Base-by-base conservation (phyloP, 2,797 vertebrate genomes). In the Tadarida brasiliensis region DNA sequence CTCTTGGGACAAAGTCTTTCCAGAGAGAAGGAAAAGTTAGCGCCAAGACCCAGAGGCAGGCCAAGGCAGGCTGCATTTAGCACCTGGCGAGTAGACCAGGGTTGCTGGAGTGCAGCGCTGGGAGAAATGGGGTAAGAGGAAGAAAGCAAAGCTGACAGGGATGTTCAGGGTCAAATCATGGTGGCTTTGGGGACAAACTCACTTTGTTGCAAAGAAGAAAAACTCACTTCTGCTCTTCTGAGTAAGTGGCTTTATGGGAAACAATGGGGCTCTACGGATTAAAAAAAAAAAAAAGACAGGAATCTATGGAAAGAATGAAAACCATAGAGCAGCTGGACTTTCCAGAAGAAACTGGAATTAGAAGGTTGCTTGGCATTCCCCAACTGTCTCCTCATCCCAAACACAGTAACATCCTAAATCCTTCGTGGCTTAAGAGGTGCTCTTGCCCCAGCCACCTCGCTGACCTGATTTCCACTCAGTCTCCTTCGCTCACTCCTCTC, bases 141-240 rank as follows among this genome's bases (percentile, higher is more conserved):
- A 20, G 24, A 76, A 10, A 54, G 35, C 8, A 68, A 77, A 28
- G 28, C 28, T 3, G 39, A 86, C 28, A 33, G n/a, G 5, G 39
- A 2, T 12, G 7, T 22, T 82, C 39, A 26, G 28, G 78, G 59
- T 54, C 77, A 84, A 14, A 28, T 67, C 28, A n/a, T 0, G 19
- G 30, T 2, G 16, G 67, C 68, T 73, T 49, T 39, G 16, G 56
- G 17, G 17, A 76, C 28, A 22, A 24, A 3, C 30, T 81, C 54
- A 39, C 33, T 61, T 67, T 67, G 59, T 68, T 73, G 24, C 68
- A 47, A 61, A 87, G 56, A 88, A 90, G 65, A 76, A 93, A 91
- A 88, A 86, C 17, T 30, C 47, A 35, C 86, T 33, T 44, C 12
- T 87, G 83, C 39, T 88, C 65, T 91, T 90, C 84, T 1, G 12